Evolutionary conservation across 1,140 invertebrate species (phyloP).

Genomic region (Leptinotarsa lineolata): DNA sequence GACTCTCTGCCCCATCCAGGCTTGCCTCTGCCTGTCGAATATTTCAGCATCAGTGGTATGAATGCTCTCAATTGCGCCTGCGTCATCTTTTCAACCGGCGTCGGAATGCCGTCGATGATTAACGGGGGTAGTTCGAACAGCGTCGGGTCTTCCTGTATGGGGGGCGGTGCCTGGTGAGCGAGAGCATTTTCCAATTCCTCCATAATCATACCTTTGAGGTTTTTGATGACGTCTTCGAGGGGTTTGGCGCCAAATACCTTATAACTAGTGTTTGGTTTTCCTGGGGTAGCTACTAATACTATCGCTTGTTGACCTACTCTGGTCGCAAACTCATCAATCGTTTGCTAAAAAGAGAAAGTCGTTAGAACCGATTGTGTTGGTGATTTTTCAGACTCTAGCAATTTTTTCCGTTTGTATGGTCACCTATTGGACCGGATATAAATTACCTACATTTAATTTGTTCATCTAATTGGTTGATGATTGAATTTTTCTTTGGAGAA

Average conservation of each 20-base stretch:
- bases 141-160: slow-evolving; percentile 87
- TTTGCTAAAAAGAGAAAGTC: slow-evolving; percentile 69
- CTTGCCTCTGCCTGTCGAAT: slow-evolving; percentile 94
- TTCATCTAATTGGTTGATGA: too few species aligned
- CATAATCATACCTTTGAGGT: slow-evolving; percentile 88
- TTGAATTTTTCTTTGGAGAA: too few species aligned
- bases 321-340: slow-evolving; percentile 96
- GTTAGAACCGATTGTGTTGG: not conserved
- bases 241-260: slow-evolving; percentile 98
- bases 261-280: slow-evolving; percentile 94
- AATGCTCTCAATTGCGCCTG: slow-evolving; percentile 95
- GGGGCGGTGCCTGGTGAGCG: slow-evolving; percentile 91
- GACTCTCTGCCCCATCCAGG: slow-evolving; percentile 97
- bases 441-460: not conserved
- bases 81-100: slow-evolving; percentile 98
- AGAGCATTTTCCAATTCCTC: slow-evolving; percentile 91
- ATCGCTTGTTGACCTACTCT: slow-evolving; percentile 97
- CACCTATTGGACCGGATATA: slow-evolving; percentile 16
- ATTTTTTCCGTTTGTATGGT: too few species aligned
- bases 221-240: slow-evolving; percentile 93
- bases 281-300: slow-evolving; percentile 92
- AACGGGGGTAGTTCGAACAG: slow-evolving; percentile 93
- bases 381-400: too few species aligned
- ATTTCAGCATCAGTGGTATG: slow-evolving; percentile 97
- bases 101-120: slow-evolving; percentile 96